Evolutionary conservation across 1,140 invertebrate genomes (phyloP).

Genomic region (Bombus polaris): DNA sequence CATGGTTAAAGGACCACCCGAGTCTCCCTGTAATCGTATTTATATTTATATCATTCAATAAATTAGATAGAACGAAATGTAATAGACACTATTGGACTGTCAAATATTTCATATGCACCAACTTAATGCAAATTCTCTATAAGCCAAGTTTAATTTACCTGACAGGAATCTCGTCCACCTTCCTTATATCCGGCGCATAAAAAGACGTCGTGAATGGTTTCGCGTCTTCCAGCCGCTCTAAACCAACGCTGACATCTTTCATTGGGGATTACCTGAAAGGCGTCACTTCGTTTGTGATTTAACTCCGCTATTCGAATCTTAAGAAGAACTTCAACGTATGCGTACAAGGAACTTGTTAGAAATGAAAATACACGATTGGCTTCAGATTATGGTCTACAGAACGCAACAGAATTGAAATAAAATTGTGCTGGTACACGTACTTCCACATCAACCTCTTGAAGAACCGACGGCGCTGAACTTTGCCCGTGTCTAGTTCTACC

Average conservation of each 20-base stretch:
- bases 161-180: conserved; percentile 88
- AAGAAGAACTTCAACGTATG: too few relatives aligned
- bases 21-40: conserved; percentile 86
- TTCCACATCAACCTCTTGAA: conserved; percentile 85
- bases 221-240: conserved; percentile 91
- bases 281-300: background rate
- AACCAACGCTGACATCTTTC: conserved; percentile 96
- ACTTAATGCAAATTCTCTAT: too few relatives aligned
- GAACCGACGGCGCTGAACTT: conserved; percentile 89
- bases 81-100: too few relatives aligned
- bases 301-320: too few relatives aligned
- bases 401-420: too few relatives aligned
- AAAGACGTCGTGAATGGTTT: conserved; percentile 96
- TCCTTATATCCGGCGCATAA: conserved; percentile 96
- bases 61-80: too few relatives aligned
- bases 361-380: too few relatives aligned
- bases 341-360: too few relatives aligned
- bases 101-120: too few relatives aligned
- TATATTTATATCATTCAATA: background rate
- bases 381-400: too few relatives aligned
- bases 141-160: conserved; percentile 65
- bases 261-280: conserved; percentile 92
- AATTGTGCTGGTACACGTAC: conserved; percentile 48
- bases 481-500: conserved; percentile 93
- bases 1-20: conserved; percentile 92